Evolutionary conservation across 2,797 vertebrate species (phyloP).

Genomic region (Rousettus madagascariensis): DNA sequence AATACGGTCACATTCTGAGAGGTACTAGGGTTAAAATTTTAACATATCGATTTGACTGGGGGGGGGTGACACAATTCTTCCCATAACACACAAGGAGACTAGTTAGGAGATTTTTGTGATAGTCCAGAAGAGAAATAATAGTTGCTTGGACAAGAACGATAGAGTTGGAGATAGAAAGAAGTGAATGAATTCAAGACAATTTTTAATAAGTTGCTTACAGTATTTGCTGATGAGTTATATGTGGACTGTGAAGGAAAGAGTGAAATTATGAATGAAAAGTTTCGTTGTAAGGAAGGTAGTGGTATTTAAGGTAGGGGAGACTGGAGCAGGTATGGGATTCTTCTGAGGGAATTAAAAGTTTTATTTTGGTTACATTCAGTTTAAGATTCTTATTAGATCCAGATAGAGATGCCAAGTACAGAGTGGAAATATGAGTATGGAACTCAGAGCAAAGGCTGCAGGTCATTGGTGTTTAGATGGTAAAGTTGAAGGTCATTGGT

Average conservation of each 20-base stretch:
- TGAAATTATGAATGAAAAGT: neutral
- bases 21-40: neutral
- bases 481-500: neutral
- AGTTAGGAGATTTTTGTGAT: neutral
- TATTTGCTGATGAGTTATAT: neutral
- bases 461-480: neutral
- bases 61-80: neutral
- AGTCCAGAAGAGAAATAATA: neutral
- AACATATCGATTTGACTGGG: neutral
- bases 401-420: neutral
- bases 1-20: neutral
- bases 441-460: neutral
- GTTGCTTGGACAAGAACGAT: neutral
- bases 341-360: neutral
- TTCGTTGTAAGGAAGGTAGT: neutral
- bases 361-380: neutral
- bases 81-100: neutral
- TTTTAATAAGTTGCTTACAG: neutral
- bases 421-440: neutral
- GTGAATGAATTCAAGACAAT: neutral
- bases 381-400: neutral
- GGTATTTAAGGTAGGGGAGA: neutral
- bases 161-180: neutral
- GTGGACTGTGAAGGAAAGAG: neutral
- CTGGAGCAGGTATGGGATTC: neutral